Evolutionary conservation across 2,113 vertebrate species (phyloP), one percentile per base, ranked within the genome.

Genomic region (Chrysemys picta): DNA sequence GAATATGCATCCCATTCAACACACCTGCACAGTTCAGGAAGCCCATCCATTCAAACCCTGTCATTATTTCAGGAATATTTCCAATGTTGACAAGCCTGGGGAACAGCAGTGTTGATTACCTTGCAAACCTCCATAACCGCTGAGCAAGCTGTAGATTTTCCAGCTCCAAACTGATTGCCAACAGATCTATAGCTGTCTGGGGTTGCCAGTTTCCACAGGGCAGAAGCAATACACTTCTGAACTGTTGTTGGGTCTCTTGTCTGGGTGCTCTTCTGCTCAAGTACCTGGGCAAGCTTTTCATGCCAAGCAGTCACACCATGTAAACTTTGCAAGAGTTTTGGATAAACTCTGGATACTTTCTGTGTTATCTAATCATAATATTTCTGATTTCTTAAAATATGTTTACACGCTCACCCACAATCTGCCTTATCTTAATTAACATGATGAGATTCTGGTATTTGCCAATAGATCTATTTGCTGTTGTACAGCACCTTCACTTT

Each of bases 291-390:
- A 72, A 49, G 3, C 5, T 85, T 13, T 22, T 88, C 52, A 82
- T 8, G 11, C 4, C 3, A 75, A 57, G 8, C 14, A 84, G 12
- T 94, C 83, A 24, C 3, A 80, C 19, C 12, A 89, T 84, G n/a
- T 19, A 89, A 95, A 35, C n/a, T 65, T 3, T n/a, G 10, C 24
- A 85, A 54, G 27, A 62, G 12, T 42, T 95, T 90, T 83, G 24
- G 90, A 93, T 76, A 93, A 96, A 89, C 54, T 87, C 57, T 82
- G 52, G 89, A 95, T 93, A 90, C 31, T 85, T 95, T 87, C 82
- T 75, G 50, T 81, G 10, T 9, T 84, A 75, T 85, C 80, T 95
- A 94, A 93, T 94, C 87, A 85, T 82, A 42, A 0, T 0, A 92
- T 95, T 89, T 93, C 12, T 8, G 1, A 0, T 91, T 94, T 96